Percentiles rank a stretch among this genome's conserved stretches.
These are phyloP conservation scores for Poecilobothrus nobilitatus DNA, from an alignment of 2,888 invertebrate species.

Conservation along the genomic window DNA sequence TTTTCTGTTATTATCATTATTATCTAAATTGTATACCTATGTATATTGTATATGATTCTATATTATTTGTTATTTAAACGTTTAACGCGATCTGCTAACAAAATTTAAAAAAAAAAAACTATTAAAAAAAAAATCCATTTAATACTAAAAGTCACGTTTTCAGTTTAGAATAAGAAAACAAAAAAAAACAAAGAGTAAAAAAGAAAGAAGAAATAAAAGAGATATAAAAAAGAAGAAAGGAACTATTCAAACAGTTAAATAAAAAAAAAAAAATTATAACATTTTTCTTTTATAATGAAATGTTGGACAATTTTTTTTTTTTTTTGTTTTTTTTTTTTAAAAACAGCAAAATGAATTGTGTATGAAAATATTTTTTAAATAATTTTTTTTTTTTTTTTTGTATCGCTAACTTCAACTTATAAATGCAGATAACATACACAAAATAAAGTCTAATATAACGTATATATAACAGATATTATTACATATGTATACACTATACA, in stretches of 20 bases:
- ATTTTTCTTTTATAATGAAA: too few relatives aligned
- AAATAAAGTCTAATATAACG: background rate
- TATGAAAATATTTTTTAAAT: background rate
- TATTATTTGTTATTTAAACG: too few relatives aligned
- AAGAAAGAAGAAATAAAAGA: too few relatives aligned
- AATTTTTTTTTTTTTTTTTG: background rate
- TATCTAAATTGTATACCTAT: too few relatives aligned
- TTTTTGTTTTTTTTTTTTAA: background rate
- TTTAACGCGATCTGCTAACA: too few relatives aligned
- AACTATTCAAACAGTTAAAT: too few relatives aligned
- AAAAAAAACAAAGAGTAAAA: background rate
- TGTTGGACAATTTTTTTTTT: background rate
- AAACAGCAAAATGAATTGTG: background rate
- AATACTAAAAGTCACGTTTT: background rate
- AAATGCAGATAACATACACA: background rate
- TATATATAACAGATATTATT: too few relatives aligned
- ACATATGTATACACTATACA: background rate
- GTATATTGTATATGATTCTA: too few relatives aligned
- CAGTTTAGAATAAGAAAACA: background rate
- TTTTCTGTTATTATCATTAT: too few relatives aligned
- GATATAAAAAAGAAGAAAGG: too few relatives aligned
- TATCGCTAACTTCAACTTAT: background rate
- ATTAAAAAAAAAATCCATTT: background rate
- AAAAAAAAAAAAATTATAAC: too few relatives aligned
- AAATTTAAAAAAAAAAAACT: background rate